Conservation (phyloP, 2,888 invertebrate genomes). For the Lepidocyrtinus sp. region DNA sequence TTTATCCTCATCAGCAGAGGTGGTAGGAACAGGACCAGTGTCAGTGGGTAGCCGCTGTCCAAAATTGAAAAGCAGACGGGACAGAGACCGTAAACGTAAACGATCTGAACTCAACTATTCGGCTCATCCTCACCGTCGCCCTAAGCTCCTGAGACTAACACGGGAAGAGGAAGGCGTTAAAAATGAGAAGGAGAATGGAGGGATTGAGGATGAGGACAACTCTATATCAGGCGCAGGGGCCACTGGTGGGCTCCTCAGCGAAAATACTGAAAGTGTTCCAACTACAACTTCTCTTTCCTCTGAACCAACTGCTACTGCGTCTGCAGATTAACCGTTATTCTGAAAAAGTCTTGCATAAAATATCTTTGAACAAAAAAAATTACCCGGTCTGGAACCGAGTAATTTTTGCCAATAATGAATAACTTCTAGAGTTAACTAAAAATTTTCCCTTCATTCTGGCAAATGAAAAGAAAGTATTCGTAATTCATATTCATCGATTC, state of each 20-base stretch:
- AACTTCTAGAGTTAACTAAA: conserved; percentile 17
- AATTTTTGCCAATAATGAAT: conserved; percentile 28
- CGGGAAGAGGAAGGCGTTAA: conserved; percentile 19
- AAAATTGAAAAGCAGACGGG: conserved; percentile 65
- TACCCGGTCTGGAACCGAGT: conserved; percentile 25
- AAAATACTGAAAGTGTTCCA: conserved; percentile 31
- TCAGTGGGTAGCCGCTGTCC: conserved; percentile 35
- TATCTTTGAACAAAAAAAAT: not conserved
- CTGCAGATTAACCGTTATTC: not conserved
- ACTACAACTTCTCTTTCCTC: not conserved
- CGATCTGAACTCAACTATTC: conserved; percentile 59
- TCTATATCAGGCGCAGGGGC: conserved; percentile 13
- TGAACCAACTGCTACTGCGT: not conserved
- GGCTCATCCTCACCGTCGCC: conserved; percentile 63
- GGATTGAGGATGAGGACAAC: conserved; percentile 14
- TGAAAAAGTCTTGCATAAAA: too few species aligned
- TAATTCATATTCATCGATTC: too few species aligned
- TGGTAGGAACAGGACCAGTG: conserved; percentile 17
- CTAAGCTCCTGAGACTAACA: conserved; percentile 53
- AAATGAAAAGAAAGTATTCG: not conserved
- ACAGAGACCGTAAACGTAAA: conserved; percentile 64
- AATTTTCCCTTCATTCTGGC: not conserved
- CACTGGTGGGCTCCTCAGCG: conserved; percentile 26
- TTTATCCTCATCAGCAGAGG: conserved; percentile 43
- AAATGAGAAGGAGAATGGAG: not conserved